A percentile compares a stretch with the other conserved stretches of the same genome.
Conservation (phyloP, 2,888 invertebrate genomes). For the Nebria brevicollis region DNA sequence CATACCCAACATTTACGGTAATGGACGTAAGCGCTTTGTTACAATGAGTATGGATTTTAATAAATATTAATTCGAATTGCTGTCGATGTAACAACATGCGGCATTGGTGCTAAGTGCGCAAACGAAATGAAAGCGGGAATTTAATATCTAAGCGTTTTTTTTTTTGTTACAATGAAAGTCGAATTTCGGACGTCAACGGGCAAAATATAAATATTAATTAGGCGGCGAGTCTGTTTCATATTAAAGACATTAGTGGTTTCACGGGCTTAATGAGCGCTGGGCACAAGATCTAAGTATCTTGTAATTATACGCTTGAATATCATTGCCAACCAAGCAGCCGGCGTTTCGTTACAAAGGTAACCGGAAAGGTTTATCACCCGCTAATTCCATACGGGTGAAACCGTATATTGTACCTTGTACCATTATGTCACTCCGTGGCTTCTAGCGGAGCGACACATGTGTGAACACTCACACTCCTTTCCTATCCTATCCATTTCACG, state of each 20-base stretch:
- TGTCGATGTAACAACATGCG: too few relatives aligned
- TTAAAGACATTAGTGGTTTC: conserved; percentile 39
- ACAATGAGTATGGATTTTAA: too few relatives aligned
- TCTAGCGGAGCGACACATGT: not conserved
- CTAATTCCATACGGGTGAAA: conserved; percentile 7
- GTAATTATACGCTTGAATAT: conserved; percentile 32
- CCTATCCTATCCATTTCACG: not conserved
- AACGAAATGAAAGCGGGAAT: conserved; percentile 37
- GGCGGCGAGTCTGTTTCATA: conserved; percentile 24
- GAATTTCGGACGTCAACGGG: conserved; percentile 29
- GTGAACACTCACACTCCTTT: not conserved
- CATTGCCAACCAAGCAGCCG: conserved; percentile 8
- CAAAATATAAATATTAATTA: conserved; percentile 45
- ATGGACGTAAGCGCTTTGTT: too few relatives aligned
- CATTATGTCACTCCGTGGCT: not conserved
- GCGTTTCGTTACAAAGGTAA: conserved; percentile 13
- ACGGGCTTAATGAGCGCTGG: conserved; percentile 30
- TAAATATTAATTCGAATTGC: too few relatives aligned
- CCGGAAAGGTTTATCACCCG: conserved; percentile 7
- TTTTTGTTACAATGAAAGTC: conserved; percentile 26
- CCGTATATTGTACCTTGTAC: not conserved
- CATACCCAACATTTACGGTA: too few relatives aligned
- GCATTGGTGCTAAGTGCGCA: not conserved
- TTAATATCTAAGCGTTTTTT: conserved; percentile 24
- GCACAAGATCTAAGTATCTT: conserved; percentile 32